Conservation (phyloP, 1,140 invertebrate species). For the Drosophila sucinea region DNA sequence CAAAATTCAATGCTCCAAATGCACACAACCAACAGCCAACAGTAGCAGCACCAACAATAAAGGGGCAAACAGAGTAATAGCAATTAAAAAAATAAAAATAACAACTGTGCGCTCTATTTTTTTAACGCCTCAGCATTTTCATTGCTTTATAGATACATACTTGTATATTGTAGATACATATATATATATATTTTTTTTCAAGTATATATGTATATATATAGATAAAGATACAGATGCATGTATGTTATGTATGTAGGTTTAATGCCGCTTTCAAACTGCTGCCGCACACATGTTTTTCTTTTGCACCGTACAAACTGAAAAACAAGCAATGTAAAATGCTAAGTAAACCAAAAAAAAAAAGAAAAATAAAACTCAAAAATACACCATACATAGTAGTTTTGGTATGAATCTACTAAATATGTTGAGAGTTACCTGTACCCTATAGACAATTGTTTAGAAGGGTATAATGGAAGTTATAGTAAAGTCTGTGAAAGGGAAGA, state of each 20-base stretch:
- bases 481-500: too few relatives aligned
- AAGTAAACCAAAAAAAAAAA: slow-evolving; percentile 39
- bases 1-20: slow-evolving; percentile 60
- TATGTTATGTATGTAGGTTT: slow-evolving; percentile 42
- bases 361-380: slow-evolving; percentile 37
- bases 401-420: background rate
- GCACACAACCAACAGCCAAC: slow-evolving; percentile 22
- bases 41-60: slow-evolving; percentile 20
- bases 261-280: slow-evolving; percentile 63
- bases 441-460: too few relatives aligned
- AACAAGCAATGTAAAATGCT: slow-evolving; percentile 51
- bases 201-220: slow-evolving; percentile 13
- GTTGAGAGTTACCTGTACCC: too few relatives aligned
- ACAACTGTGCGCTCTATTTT: slow-evolving; percentile 79
- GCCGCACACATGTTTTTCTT: slow-evolving; percentile 74
- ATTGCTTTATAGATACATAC: slow-evolving; percentile 50
- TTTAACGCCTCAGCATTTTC: slow-evolving; percentile 78
- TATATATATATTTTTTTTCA: slow-evolving; percentile 30
- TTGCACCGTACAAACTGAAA: slow-evolving; percentile 38
- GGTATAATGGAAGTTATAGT: too few relatives aligned
- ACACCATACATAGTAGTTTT: background rate
- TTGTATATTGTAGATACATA: slow-evolving; percentile 25
- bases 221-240: slow-evolving; percentile 45
- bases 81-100: slow-evolving; percentile 75
- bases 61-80: slow-evolving; percentile 59